phyloP scores from a whole-genome alignment of 23 tunicate species.

The Diplosoma virens region DNA sequence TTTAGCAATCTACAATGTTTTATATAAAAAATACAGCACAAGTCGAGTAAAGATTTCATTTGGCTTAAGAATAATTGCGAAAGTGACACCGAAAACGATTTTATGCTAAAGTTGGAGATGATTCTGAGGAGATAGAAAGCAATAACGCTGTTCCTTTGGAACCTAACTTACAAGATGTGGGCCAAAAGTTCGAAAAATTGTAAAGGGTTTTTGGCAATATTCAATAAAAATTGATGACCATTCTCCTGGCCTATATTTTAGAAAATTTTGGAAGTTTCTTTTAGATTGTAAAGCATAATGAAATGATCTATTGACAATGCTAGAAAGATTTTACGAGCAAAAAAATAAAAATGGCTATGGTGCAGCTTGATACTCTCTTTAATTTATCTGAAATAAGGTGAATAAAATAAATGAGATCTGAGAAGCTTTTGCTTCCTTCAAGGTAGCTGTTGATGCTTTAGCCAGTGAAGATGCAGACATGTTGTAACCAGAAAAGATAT shows the following conservation, averaged over 20 bases:
- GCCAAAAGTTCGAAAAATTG: conserved; percentile 30
- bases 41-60: conserved; percentile 4
- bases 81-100: conserved; percentile 23
- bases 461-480: conserved; percentile 37
- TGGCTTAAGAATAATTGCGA: background rate
- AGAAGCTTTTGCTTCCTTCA: conserved; percentile 45
- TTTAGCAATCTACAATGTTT: conserved; percentile 23
- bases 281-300: conserved; percentile 37
- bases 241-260: conserved; percentile 35
- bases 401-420: conserved; percentile 22
- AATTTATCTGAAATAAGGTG: conserved; percentile 23
- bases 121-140: conserved; percentile 16
- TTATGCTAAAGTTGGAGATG: conserved; percentile 21
- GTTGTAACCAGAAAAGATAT: conserved; percentile 25
- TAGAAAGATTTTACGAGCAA: conserved; percentile 35
- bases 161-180: conserved; percentile 17
- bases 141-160: conserved; percentile 17
- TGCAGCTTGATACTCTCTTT: conserved; percentile 45
- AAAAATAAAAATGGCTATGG: conserved; percentile 38
- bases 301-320: conserved; percentile 36
- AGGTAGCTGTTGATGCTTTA: conserved; percentile 43
- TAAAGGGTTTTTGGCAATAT: conserved; percentile 29
- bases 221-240: conserved; percentile 30
- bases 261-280: conserved; percentile 44
- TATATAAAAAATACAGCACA: conserved; percentile 13